These are phyloP conservation scores for Onychostoma macrolepis DNA, from an alignment of 2,113 vertebrate species.

Conservation along the genomic window DNA sequence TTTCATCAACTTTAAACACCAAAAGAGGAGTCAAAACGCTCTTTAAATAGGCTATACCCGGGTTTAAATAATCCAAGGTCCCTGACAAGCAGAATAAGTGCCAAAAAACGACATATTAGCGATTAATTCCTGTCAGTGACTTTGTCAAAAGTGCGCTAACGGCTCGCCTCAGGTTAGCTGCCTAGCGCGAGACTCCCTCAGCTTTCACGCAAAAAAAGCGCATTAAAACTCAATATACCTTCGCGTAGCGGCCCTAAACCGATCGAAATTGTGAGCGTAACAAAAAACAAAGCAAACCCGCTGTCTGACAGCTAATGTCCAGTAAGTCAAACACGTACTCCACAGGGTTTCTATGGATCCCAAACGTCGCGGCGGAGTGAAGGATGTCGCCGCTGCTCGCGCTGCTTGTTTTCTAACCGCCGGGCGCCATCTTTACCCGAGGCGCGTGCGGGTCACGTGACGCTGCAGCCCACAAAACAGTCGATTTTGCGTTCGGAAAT, in stretches of 20 bases:
- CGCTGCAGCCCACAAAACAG: conserved; percentile 61
- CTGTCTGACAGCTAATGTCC: background rate
- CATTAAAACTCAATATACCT: background rate
- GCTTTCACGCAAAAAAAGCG: conserved; percentile 8
- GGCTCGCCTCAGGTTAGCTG: conserved; percentile 29
- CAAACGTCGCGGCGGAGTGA: conserved; percentile 50
- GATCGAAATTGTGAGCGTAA: background rate
- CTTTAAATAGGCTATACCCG: background rate
- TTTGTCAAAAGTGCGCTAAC: conserved; percentile 33
- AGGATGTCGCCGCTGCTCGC: conserved; percentile 73
- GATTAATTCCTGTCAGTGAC: conserved; percentile 27
- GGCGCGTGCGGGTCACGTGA: conserved; percentile 86
- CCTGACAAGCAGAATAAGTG: background rate
- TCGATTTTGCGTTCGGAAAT: conserved; percentile 52
- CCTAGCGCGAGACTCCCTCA: conserved; percentile 11
- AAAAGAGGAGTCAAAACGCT: background rate
- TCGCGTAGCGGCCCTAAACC: background rate
- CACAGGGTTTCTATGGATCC: conserved; percentile 48
- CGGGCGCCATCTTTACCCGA: conserved; percentile 92
- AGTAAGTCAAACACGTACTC: conserved; percentile 53
- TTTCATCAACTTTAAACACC: background rate
- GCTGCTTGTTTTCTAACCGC: conserved; percentile 83
- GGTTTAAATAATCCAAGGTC: background rate
- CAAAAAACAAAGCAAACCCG: background rate
- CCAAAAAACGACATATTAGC: background rate